These are phyloP conservation scores for Caprella mutica DNA, from an alignment of 2,888 invertebrate species.

Conservation along the genomic window DNA sequence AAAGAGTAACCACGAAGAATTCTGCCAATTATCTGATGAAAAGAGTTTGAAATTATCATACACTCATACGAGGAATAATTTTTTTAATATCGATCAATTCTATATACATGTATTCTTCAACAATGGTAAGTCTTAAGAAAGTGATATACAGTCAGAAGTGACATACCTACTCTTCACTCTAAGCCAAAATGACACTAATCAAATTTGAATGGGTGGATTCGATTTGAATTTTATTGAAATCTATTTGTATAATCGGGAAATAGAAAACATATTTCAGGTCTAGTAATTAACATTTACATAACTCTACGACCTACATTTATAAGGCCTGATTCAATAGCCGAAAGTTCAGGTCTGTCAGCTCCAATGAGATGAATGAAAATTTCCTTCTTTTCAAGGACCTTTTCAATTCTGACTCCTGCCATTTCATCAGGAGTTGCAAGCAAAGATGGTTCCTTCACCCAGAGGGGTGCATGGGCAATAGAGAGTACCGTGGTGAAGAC, in stretches of 20 bases:
- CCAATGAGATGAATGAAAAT: conserved; percentile 28
- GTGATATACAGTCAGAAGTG: too few relatives aligned
- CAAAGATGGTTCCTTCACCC: conserved; percentile 4
- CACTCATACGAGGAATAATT: too few relatives aligned
- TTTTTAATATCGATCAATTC: too few relatives aligned
- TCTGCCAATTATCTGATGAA: conserved; percentile 14
- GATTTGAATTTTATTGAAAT: too few relatives aligned
- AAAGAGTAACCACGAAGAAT: conserved; percentile 12
- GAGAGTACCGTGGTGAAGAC: conserved; percentile 26
- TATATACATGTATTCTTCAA: too few relatives aligned
- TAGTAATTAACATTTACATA: too few relatives aligned
- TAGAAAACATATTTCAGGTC: too few relatives aligned
- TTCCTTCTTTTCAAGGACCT: not conserved
- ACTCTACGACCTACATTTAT: conserved; percentile 22
- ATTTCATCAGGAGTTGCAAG: not conserved
- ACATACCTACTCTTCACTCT: too few relatives aligned
- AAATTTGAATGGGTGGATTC: too few relatives aligned
- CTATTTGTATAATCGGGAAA: too few relatives aligned
- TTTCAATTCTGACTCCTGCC: not conserved
- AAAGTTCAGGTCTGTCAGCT: conserved; percentile 29
- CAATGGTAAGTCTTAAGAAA: too few relatives aligned
- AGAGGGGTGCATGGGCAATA: conserved; percentile 18
- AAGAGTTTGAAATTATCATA: not conserved
- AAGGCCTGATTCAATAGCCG: conserved; percentile 19
- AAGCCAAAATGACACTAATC: too few relatives aligned